Conservation (phyloP, 1,140 invertebrate genomes). For the Diabrotica undecimpunctata region DNA sequence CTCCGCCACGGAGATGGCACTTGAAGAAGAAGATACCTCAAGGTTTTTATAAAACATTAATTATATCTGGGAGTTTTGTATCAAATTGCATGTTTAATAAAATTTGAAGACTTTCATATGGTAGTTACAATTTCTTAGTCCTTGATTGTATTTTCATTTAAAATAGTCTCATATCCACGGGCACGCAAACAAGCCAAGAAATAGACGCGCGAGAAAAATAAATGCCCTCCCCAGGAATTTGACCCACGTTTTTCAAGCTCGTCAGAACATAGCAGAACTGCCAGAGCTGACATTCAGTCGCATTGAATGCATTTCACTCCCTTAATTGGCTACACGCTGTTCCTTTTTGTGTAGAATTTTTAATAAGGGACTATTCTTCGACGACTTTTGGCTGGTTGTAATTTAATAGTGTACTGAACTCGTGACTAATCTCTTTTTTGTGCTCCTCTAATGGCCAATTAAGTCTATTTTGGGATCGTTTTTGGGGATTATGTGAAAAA, state of each 20-base stretch:
- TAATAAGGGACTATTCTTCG: conserved; percentile 25
- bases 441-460: neutral
- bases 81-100: too few relatives aligned
- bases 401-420: conserved; percentile 12
- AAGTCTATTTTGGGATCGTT: neutral
- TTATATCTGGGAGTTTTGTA: too few relatives aligned
- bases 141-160: too few relatives aligned
- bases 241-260: conserved; percentile 15
- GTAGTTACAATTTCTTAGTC: too few relatives aligned
- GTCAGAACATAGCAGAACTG: conserved; percentile 11
- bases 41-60: too few relatives aligned
- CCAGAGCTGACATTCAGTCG: conserved; percentile 20
- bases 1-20: too few relatives aligned
- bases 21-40: too few relatives aligned
- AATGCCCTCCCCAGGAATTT: conserved; percentile 6
- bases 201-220: neutral
- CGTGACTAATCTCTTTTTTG: neutral
- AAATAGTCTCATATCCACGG: neutral
- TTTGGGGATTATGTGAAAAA: neutral
- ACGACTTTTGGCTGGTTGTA: conserved; percentile 19
- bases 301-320: conserved; percentile 25
- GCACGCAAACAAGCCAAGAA: neutral
- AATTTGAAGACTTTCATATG: too few relatives aligned
- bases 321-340: conserved; percentile 27
- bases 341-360: conserved; percentile 24